These are phyloP conservation scores for Carlito syrichta DNA, from an alignment of 2,113 vertebrate species.

Conservation along the genomic window DNA sequence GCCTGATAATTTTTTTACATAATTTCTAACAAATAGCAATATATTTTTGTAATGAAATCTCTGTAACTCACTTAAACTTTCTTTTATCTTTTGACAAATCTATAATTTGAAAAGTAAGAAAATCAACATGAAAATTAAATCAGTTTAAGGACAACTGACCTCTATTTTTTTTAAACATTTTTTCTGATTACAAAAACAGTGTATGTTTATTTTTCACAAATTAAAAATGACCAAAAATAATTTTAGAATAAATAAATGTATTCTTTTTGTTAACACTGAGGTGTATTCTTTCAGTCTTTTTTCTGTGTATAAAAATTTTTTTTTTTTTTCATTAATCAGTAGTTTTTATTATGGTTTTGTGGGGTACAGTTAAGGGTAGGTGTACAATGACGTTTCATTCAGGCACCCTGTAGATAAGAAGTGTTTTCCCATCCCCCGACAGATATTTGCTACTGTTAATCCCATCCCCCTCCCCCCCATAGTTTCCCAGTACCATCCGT, in stretches of 20 bases:
- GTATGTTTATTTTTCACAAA: slow-evolving; percentile 19
- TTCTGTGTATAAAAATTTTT: background rate
- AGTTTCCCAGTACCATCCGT: too few relatives aligned
- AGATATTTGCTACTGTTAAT: too few relatives aligned
- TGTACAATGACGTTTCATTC: too few relatives aligned
- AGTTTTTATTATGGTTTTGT: too few relatives aligned
- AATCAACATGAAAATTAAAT: slow-evolving; percentile 52
- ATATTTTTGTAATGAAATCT: slow-evolving; percentile 27
- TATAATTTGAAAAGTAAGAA: slow-evolving; percentile 54
- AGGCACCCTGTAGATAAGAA: too few relatives aligned
- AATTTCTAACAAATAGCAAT: slow-evolving; percentile 17
- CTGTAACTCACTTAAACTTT: slow-evolving; percentile 29
- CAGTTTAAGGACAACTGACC: slow-evolving; percentile 36
- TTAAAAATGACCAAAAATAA: slow-evolving; percentile 28
- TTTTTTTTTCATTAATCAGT: too few relatives aligned
- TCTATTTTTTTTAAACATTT: slow-evolving; percentile 15
- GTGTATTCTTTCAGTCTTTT: background rate
- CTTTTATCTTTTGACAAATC: background rate
- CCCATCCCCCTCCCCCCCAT: too few relatives aligned
- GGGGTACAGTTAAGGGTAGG: too few relatives aligned
- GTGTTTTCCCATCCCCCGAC: too few relatives aligned
- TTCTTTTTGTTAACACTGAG: background rate
- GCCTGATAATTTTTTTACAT: background rate
- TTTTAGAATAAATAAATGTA: slow-evolving; percentile 37
- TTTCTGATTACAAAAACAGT: slow-evolving; percentile 31